Conservation (phyloP, 2,113 vertebrate genomes). For the Laticauda colubrina region DNA sequence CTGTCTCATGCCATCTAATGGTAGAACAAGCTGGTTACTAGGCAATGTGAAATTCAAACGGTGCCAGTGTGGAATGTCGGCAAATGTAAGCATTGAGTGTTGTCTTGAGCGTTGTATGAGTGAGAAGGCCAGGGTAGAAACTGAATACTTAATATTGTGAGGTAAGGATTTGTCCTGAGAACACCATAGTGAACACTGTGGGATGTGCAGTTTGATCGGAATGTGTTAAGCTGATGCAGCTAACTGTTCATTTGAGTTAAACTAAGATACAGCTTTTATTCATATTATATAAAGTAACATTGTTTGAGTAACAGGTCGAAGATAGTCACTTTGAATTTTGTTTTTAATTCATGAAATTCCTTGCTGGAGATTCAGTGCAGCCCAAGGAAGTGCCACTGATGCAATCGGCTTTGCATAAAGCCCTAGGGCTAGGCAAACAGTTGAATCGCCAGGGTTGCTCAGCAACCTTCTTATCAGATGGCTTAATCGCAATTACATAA, state of each 20-base stretch:
- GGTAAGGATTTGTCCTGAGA: neutral
- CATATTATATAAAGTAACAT: neutral
- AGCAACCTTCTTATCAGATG: neutral
- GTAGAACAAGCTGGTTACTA: neutral
- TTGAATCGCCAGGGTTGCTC: constrained; percentile 10
- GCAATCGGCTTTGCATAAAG: constrained; percentile 11
- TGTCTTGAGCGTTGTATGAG: neutral
- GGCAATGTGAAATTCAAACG: neutral
- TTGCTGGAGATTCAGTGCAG: neutral
- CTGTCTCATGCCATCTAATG: neutral
- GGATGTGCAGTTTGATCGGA: neutral
- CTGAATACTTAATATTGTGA: neutral
- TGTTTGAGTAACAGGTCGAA: neutral
- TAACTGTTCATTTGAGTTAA: neutral
- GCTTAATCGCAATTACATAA: constrained; percentile 32
- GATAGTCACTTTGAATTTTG: constrained; percentile 22
- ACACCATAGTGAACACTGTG: neutral
- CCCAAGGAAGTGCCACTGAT: constrained; percentile 3
- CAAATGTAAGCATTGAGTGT: neutral
- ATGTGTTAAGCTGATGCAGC: neutral
- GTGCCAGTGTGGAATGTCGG: neutral
- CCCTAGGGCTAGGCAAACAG: neutral
- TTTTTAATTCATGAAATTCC: constrained; percentile 18
- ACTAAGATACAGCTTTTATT: neutral
- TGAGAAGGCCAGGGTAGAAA: neutral